Evolutionary conservation across 1,140 invertebrate species (phyloP).

Genomic region (Paraescarpia echinospica): DNA sequence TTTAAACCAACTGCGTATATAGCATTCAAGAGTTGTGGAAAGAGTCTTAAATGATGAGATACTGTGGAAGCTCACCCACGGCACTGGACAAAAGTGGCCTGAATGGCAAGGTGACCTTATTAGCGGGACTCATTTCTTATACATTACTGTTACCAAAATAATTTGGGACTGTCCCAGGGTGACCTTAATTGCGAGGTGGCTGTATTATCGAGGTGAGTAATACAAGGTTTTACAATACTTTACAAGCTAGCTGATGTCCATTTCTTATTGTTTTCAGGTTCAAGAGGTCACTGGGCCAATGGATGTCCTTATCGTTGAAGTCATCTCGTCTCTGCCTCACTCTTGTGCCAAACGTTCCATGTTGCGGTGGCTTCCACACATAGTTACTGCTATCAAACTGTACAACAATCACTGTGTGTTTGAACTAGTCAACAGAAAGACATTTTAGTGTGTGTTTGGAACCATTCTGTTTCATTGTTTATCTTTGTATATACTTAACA

Average conservation of each 20-base stretch:
- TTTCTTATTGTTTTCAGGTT: slow-evolving; percentile 33
- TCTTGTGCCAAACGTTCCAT: not conserved
- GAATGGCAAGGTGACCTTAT: no score
- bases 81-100: no score
- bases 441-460: not conserved
- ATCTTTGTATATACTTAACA: not conserved
- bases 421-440: not conserved
- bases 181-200: no score
- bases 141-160: no score
- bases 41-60: no score
- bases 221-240: no score
- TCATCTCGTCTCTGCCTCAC: not conserved
- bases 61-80: no score
- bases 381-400: not conserved
- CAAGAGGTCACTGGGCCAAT: slow-evolving; percentile 40
- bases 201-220: no score
- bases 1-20: no score
- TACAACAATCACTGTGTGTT: not conserved
- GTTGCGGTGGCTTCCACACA: not conserved
- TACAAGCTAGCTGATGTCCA: not conserved
- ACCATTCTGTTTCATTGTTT: not conserved
- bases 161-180: no score
- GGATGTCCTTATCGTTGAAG: slow-evolving; percentile 21
- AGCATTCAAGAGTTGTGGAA: no score
- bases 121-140: no score